Conservation (phyloP, 64 coral and sea anemone species). For the Dendronephthya gigantea region DNA sequence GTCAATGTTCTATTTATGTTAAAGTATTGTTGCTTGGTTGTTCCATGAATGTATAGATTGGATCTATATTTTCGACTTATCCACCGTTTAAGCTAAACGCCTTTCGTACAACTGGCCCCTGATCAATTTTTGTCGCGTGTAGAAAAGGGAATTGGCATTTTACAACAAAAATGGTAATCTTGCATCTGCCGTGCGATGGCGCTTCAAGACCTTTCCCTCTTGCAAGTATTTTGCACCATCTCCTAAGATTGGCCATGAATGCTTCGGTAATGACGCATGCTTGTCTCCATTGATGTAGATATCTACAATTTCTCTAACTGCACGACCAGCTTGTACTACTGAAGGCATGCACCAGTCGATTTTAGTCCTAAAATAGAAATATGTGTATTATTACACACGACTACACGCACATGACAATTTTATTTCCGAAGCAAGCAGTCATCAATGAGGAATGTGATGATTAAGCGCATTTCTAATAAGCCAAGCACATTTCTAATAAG, state of each 20-base stretch:
- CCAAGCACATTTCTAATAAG: not conserved
- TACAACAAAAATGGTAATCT: not conserved
- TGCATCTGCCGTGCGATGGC: not conserved
- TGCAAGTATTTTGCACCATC: not conserved
- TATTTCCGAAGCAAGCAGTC: too few relatives aligned
- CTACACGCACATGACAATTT: too few relatives aligned
- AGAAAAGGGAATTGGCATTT: too few relatives aligned
- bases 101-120: too few relatives aligned
- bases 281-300: not conserved
- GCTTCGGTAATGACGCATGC: not conserved
- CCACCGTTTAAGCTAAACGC: too few relatives aligned
- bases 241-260: not conserved
- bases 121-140: not conserved
- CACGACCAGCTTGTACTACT: not conserved
- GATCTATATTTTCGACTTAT: too few relatives aligned
- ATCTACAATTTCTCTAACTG: not conserved
- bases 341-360: constrained; percentile 15
- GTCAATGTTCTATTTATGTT: too few relatives aligned
- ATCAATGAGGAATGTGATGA: too few relatives aligned
- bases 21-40: too few relatives aligned
- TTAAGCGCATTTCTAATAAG: too few relatives aligned
- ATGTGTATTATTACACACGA: too few relatives aligned
- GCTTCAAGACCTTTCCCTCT: not conserved
- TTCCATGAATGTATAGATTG: too few relatives aligned
- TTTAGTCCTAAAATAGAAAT: not conserved